These are phyloP conservation scores for Pipra filicauda DNA, from an alignment of 2,113 vertebrate species.

Conservation along the genomic window DNA sequence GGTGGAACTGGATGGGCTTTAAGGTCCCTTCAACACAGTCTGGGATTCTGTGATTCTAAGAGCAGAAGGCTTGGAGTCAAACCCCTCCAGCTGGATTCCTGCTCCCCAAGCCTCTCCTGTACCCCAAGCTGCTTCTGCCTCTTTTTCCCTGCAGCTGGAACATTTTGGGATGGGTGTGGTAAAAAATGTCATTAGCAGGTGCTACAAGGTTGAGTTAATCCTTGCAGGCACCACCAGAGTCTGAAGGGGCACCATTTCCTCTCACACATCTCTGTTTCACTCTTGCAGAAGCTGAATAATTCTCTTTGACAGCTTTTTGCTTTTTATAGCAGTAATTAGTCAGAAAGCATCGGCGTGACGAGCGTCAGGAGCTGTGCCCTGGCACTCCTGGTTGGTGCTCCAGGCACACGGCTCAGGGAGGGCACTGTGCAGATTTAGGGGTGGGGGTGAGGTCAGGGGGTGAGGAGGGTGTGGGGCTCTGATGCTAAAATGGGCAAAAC, in stretches of 20 bases:
- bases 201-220: background rate
- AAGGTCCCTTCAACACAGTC: background rate
- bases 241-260: background rate
- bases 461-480: background rate
- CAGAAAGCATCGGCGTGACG: background rate
- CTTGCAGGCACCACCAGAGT: background rate
- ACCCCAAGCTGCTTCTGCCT: rapidly evolving
- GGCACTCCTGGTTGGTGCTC: background rate
- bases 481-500: background rate
- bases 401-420: background rate
- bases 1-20: rapidly evolving
- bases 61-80: background rate
- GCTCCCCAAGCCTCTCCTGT: background rate
- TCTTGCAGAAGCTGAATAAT: background rate
- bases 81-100: background rate
- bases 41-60: background rate
- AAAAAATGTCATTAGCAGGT: background rate
- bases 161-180: background rate
- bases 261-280: background rate
- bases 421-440: background rate
- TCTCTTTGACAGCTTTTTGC: background rate
- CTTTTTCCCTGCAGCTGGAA: background rate
- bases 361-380: background rate
- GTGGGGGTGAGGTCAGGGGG: background rate
- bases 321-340: constrained; percentile 38